Conservation (phyloP, 37 sponge, comb jelly and placozoan genomes). For the Tethya wilhelma region DNA sequence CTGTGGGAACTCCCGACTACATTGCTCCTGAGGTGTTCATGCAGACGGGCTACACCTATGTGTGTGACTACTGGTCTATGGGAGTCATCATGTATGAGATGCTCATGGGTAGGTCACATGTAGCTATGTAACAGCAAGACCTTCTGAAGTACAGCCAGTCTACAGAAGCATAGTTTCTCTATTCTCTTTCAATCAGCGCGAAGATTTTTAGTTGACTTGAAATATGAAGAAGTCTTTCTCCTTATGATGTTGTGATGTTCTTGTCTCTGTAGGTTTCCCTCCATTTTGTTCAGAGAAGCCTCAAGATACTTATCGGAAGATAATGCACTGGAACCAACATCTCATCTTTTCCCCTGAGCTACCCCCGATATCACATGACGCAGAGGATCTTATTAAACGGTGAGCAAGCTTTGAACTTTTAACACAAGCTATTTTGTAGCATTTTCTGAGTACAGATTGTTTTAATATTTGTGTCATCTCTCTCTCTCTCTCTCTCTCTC, state of each 20-base stretch:
- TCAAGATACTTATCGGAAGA: slow-evolving; percentile 96
- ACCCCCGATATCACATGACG: slow-evolving; percentile 83
- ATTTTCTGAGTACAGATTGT: neutral
- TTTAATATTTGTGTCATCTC: neutral
- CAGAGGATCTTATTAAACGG: slow-evolving; percentile 82
- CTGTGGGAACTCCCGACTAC: slow-evolving; percentile 98
- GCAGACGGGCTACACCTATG: slow-evolving; percentile 84
- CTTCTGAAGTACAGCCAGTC: neutral
- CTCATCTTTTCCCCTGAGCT: slow-evolving; percentile 94
- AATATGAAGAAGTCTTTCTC: neutral
- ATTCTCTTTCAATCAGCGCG: neutral
- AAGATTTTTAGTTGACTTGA: neutral
- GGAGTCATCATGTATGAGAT: slow-evolving; percentile 99
- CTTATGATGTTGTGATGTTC: neutral
- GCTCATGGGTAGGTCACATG: slow-evolving; percentile 87
- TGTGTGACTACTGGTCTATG: slow-evolving; percentile 97
- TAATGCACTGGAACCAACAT: slow-evolving; percentile 91
- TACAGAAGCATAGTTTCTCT: neutral
- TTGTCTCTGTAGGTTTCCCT: slow-evolving; percentile 76
- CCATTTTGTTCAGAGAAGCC: slow-evolving; percentile 97
- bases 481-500: neutral
- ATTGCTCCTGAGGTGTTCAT: slow-evolving; percentile 99
- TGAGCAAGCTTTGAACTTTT: slow-evolving; percentile 24
- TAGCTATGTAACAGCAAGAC: neutral
- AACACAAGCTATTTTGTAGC: neutral